These are phyloP conservation scores for Catocala sponsa DNA, from an alignment of 2,888 invertebrate species.

Conservation along the genomic window DNA sequence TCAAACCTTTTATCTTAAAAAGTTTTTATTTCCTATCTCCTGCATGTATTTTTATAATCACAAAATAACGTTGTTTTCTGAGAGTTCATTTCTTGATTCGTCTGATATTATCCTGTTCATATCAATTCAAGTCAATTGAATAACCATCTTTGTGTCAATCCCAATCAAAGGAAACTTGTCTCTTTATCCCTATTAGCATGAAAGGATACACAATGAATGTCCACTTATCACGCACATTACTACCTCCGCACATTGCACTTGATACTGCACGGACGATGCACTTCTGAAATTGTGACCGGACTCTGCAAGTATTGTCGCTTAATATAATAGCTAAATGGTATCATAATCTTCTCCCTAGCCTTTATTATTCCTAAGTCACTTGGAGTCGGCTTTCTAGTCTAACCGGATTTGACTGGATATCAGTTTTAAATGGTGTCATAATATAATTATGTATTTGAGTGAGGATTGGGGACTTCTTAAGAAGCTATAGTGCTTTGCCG, in stretches of 20 bases:
- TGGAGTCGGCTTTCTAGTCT: too few species aligned
- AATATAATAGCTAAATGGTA: too few species aligned
- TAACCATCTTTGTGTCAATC: slow-evolving; percentile 20
- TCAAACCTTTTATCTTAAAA: slow-evolving; percentile 27
- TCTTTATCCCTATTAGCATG: slow-evolving; percentile 4
- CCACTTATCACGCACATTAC: slow-evolving; percentile 15
- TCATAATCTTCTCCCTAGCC: too few species aligned
- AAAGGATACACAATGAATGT: slow-evolving; percentile 14
- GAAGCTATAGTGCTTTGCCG: too few species aligned
- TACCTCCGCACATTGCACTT: slow-evolving; percentile 1
- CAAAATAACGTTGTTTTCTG: not conserved
- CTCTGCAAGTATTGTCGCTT: not conserved
- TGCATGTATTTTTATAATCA: slow-evolving; percentile 12
- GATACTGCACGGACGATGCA: not conserved
- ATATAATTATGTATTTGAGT: too few species aligned
- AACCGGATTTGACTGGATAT: too few species aligned
- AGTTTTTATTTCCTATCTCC: slow-evolving; percentile 24
- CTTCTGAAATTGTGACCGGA: not conserved
- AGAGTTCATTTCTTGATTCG: not conserved
- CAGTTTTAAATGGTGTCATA: too few species aligned
- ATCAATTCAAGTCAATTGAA: slow-evolving; percentile 24
- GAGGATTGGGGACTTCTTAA: too few species aligned
- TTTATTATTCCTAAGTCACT: too few species aligned
- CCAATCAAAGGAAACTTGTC: slow-evolving; percentile 14
- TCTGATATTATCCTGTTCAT: slow-evolving; percentile 1